Base-by-base conservation (phyloP, 2,888 invertebrate genomes). In the Thalpophila matura region DNA sequence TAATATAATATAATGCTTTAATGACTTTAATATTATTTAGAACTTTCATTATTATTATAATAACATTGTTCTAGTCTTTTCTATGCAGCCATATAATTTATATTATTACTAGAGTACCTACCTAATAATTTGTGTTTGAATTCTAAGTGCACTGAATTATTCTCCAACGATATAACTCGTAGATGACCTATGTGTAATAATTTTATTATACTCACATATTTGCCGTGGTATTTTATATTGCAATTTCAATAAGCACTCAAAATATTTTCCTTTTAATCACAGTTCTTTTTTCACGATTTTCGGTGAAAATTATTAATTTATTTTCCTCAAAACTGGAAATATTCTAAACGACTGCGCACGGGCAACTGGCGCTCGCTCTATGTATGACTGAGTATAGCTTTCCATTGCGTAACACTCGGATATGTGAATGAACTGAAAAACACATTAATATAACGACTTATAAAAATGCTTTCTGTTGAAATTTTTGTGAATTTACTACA, bases 381-480 rank as follows among this genome's bases (percentile, higher is more conserved):
- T 45, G 65, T 64, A 69, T 66, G 74, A 79, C 74, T 70, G 81
- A 76, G 64, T 82, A 78, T 74, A 80, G 71, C 49, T 74, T 73
- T 73, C 50, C 37, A 74, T 79, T 83, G 56, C 70, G 78, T 79
- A 82, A 78, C 62, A 63, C 22, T 58, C 61, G 64, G 20, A 51
- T 69, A 69, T 74, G 55, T 76, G 83, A 82, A 77, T 79, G 82
- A 77, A 79, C 79, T 77, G 74, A 72, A 82, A 80, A 70, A 71
- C 51, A 59, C 38, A 6, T 61, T 62, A n/a, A n/a, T n/a, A n/a
- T 29, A n/a, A 53, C 42, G 40, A 22, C 40, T 40, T 37, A 38
- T 16, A 31, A 24, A 42, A 45, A 46, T 16, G 1, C 2, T 7
- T 46, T 54, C 2, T 4, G 3, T 10, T 1, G 22, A 16, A 3